A percentile compares a stretch with the other conserved stretches of the same genome.
Evolutionary conservation across 2,113 vertebrate genomes (phyloP).

Genomic region (Athene noctua): DNA sequence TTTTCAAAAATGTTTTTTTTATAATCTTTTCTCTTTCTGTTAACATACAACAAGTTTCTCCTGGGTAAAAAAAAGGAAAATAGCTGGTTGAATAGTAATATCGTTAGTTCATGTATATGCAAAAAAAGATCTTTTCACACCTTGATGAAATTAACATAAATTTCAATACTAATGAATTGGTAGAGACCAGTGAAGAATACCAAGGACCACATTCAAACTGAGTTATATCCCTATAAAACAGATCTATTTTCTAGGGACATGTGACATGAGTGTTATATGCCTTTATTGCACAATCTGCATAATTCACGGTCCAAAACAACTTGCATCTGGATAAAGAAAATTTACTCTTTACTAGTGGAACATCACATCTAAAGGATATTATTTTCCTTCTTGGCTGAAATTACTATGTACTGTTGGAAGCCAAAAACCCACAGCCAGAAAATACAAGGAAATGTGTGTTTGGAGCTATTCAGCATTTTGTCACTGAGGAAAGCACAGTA

Average conservation of each 20-base stretch:
- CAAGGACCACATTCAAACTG: slow-evolving; percentile 39
- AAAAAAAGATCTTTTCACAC: slow-evolving; percentile 78
- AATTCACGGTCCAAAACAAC: neutral
- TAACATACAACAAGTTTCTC: slow-evolving; percentile 54
- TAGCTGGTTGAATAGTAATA: slow-evolving; percentile 69
- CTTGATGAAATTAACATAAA: slow-evolving; percentile 80
- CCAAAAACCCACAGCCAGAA: slow-evolving; percentile 7
- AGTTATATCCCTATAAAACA: slow-evolving; percentile 37
- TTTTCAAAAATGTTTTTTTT: neutral
- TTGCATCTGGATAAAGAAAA: slow-evolving; percentile 19
- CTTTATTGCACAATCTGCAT: slow-evolving; percentile 33
- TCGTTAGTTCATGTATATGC: slow-evolving; percentile 76
- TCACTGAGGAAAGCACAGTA: neutral
- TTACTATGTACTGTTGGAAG: neutral
- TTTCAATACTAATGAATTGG: slow-evolving; percentile 79
- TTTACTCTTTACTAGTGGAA: neutral
- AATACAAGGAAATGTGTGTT: neutral
- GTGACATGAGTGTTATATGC: slow-evolving; percentile 26
- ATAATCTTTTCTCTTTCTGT: slow-evolving; percentile 31
- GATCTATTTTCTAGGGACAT: slow-evolving; percentile 35
- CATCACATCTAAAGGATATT: slow-evolving; percentile 2
- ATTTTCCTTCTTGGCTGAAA: slow-evolving; percentile 50
- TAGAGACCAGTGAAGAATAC: slow-evolving; percentile 56
- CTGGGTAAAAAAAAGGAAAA: neutral
- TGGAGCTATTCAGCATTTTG: slow-evolving; percentile 10